Conservation (phyloP, 2,113 vertebrate genomes). For the Paedocypris sp. region DNA sequence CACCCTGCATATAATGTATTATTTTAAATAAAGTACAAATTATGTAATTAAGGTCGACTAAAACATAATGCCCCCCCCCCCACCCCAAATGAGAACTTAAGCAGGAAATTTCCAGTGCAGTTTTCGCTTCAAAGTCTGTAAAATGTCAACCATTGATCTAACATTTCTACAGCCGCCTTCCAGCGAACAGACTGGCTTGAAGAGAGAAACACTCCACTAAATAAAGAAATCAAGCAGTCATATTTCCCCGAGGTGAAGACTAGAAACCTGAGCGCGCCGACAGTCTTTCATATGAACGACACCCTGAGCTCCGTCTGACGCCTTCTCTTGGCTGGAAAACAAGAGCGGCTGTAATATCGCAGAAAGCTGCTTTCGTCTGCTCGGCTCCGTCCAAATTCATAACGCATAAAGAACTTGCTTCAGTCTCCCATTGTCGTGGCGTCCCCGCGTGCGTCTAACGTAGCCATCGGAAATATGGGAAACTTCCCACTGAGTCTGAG, state of each 20-base stretch:
- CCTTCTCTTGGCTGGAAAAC: conserved; percentile 1
- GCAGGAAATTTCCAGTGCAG: too few species aligned
- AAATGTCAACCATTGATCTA: too few species aligned
- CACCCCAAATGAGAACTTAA: too few species aligned
- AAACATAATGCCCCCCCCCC: too few species aligned
- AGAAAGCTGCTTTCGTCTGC: not conserved
- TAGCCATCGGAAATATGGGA: too few species aligned
- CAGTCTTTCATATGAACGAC: not conserved
- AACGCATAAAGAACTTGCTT: not conserved
- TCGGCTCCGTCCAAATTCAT: not conserved
- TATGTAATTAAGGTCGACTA: too few species aligned
- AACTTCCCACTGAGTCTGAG: too few species aligned
- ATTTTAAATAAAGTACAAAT: too few species aligned
- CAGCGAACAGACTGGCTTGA: too few species aligned
- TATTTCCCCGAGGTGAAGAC: conserved; percentile 12
- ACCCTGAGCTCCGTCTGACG: not conserved
- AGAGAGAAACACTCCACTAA: not conserved
- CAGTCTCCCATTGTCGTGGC: not conserved
- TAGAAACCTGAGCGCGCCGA: not conserved
- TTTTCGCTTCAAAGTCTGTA: too few species aligned
- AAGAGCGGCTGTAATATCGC: not conserved
- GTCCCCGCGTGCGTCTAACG: conserved; percentile 10
- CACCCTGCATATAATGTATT: too few species aligned
- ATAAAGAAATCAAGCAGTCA: not conserved
- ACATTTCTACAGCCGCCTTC: conserved; percentile 5